Evolutionary conservation across 2,113 vertebrate species (phyloP).

Genomic region (Phocoena sinus): DNA sequence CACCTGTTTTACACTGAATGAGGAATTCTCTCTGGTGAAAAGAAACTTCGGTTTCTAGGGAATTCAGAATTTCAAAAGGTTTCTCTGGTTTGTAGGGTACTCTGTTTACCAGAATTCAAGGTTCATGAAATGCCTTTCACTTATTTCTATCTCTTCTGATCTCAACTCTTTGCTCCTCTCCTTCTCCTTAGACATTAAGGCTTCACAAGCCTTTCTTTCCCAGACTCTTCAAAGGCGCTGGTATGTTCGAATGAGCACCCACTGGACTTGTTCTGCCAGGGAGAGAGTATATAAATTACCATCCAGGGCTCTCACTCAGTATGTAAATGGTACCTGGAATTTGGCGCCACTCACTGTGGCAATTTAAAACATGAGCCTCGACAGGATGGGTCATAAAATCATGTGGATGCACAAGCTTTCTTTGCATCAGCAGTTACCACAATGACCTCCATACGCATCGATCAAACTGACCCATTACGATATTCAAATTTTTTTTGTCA

Average conservation of each 20-base stretch:
- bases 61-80: constrained; percentile 35
- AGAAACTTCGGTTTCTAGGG: background rate
- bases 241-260: background rate
- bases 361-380: background rate
- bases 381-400: background rate
- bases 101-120: background rate
- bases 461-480: background rate
- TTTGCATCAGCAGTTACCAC: background rate
- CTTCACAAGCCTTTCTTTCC: background rate
- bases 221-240: constrained; percentile 6
- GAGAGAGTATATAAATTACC: background rate
- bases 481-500: background rate
- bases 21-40: background rate
- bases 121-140: background rate
- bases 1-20: background rate
- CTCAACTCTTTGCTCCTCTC: background rate
- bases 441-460: background rate
- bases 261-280: background rate
- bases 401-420: background rate
- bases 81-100: background rate
- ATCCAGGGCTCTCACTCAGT: background rate
- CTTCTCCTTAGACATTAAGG: background rate
- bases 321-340: background rate
- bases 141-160: background rate
- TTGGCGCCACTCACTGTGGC: background rate